Base-by-base conservation (phyloP, 2,113 vertebrate genomes). In the Xiphias gladius region DNA sequence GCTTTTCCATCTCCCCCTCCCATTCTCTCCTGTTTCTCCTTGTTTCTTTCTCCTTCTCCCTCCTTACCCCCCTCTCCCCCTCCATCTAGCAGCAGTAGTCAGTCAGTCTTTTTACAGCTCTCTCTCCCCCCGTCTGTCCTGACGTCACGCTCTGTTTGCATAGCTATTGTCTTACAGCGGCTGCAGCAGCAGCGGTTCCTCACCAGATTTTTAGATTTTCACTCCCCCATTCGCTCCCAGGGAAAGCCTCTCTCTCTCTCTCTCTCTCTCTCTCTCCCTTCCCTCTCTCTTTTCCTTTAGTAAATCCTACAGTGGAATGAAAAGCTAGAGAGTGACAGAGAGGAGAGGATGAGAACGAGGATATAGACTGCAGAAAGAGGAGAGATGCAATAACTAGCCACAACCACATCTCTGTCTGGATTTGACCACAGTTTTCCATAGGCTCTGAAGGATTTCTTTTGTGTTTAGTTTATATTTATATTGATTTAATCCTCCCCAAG, bases 71-170 rank as follows among this genome's bases (percentile, higher is more conserved):
- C 92, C 35, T 24, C 16, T 16, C 19, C 52, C 30, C 26, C 24
- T 95, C 35, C 55, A 64, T 86, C 79, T 69, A 84, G 64, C 73
- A 78, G 79, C 82, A 80, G 76, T 50, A 80, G 77, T 75, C 69
- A 54, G 62, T 84, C 68, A 57, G 58, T 86, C 69, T 77, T 82
- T 80, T 78, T 62, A 72, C 64, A 58, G 39, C 85, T 17, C 65
- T 22, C 61, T 19, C 70, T 50, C 55, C 63, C 22, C 20, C 50
- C 46, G 80, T 5, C 59, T 1, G 89, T 93, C 93, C 92, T 97
- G 96, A 97, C 96, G 96, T 97, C 97, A 97, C 93, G 91, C 93
- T 84, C 93, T 93, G 95, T 96, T 95, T 96, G 96, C 96, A 93
- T 95, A 90, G 95, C 97, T 96, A 97, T 98, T 98, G 97, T 98